Percentiles rank a stretch among this genome's conserved stretches.
Evolutionary conservation across 2,113 vertebrate species (phyloP).

Genomic region (Carlito syrichta): DNA sequence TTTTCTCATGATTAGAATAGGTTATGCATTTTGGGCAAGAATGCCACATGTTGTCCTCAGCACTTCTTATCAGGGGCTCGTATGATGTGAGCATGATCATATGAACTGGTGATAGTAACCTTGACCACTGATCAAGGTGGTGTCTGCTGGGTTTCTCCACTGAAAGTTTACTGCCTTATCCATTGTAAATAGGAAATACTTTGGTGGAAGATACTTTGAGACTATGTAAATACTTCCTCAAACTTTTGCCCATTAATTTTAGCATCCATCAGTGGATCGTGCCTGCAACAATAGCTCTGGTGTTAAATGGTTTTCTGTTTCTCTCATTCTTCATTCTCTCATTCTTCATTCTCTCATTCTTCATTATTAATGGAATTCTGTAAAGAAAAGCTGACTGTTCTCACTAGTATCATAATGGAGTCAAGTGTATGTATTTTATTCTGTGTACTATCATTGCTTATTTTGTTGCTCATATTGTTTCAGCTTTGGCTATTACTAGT

Average conservation of each 20-base stretch:
- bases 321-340: not conserved
- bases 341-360: no score
- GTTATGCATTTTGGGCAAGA: not conserved
- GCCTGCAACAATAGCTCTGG: not conserved
- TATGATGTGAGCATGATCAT: not conserved
- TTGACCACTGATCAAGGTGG: not conserved
- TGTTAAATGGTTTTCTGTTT: not conserved
- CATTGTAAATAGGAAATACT: not conserved
- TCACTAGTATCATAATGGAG: not conserved
- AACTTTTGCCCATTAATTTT: not conserved
- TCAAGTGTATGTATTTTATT: not conserved
- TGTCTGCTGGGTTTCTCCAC: not conserved
- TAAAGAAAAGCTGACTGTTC: not conserved
- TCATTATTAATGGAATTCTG: not conserved
- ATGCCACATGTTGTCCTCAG: not conserved
- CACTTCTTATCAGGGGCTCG: not conserved
- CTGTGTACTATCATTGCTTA: not conserved
- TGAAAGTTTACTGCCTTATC: not conserved
- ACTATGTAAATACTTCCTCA: not conserved
- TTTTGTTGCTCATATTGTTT: not conserved
- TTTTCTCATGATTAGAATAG: not conserved
- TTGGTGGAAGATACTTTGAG: not conserved
- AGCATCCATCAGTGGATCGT: not conserved
- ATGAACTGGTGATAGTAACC: no score
- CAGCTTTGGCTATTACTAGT: not conserved